These are phyloP conservation scores for Coluber constrictor DNA, from an alignment of 2,797 vertebrate species.

Conservation along the genomic window DNA sequence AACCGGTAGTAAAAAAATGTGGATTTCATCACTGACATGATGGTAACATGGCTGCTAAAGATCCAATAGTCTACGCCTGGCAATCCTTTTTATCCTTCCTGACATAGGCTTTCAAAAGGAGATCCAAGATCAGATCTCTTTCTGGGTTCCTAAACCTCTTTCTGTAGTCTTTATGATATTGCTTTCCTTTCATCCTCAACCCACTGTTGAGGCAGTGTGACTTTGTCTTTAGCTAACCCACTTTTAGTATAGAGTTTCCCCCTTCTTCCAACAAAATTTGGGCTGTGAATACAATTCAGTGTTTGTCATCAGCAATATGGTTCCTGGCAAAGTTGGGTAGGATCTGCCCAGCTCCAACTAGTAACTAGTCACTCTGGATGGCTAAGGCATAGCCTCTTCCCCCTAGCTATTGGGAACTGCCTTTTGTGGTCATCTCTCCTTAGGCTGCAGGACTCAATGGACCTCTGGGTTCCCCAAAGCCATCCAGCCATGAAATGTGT, in stretches of 20 bases:
- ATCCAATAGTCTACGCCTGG: neutral
- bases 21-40: neutral
- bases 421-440: neutral
- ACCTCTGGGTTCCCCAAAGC: neutral
- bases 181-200: neutral
- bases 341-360: neutral
- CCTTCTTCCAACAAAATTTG: neutral
- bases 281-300: neutral
- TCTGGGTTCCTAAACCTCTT: neutral
- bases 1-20: too few species aligned
- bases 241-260: neutral
- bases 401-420: neutral
- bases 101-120: neutral
- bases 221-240: neutral
- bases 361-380: neutral
- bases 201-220: neutral
- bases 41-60: neutral
- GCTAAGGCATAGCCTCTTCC: neutral
- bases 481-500: neutral
- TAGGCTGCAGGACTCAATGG: neutral
- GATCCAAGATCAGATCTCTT: neutral
- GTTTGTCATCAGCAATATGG: neutral
- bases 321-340: neutral
- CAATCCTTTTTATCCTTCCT: neutral
- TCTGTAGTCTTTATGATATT: neutral